Base-by-base conservation (phyloP, 2,113 vertebrate species). In the Alethe castanea region DNA sequence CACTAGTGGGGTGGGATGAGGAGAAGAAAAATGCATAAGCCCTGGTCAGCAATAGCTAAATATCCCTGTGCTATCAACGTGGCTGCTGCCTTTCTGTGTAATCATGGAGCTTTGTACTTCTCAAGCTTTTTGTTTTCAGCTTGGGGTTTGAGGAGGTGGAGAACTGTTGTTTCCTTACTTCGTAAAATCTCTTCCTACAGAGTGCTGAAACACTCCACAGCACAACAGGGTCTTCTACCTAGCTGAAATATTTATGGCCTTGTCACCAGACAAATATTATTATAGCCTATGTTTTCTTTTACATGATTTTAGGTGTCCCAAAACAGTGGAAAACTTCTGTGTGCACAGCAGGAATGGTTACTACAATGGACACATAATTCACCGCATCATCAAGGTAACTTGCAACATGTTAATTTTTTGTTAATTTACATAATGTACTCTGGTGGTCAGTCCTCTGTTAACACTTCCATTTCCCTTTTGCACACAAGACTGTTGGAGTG, bases 251-350 rank as follows among this genome's bases (percentile, higher is more conserved):
- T 44, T 54, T 26, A 52, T 14, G 17, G n/a, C 25, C 12, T 73
- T 90, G 28, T 25, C 24, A 47, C 17, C 35, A 19, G n/a, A 38
- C 6, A 72, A 80, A 11, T 91, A 50, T 15, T 66, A 52, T 2
- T 33, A 5, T 67, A 52, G 18, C 17, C 38, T 90, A 3, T 77
- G 12, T 86, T 86, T 93, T 91, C 45, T 91, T n/a, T 59, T 72
- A 5, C 4, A 2, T 65, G 16, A 59, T 86, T 94, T 45, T 86
- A 99, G 99, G 89, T 99, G 99, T 64, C 99, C 99, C 38, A 99
- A 99, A 98, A 99, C 99, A 2, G 99, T 99, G 97, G 99, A 99
- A 97, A 99, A 99, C 96, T 99, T 99, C 97, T 99, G 99, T 69
- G 99, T 99, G 20, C 99, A 99, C 93, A 99, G 99, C 97, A 98